Evolutionary conservation across 2,113 vertebrate species (phyloP).

Genomic region (Ia io): DNA sequence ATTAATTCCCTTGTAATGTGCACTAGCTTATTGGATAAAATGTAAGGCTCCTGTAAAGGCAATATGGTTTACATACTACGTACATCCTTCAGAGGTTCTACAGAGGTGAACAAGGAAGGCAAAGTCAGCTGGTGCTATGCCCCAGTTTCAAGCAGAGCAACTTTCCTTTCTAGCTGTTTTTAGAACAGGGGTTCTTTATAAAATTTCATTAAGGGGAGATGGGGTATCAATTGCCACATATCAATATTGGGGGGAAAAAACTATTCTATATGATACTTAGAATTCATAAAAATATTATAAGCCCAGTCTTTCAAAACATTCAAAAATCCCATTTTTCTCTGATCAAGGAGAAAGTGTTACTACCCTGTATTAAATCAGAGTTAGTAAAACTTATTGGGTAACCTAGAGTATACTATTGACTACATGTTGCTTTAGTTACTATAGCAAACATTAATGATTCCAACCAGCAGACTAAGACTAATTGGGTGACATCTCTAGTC

Average conservation of each 20-base stretch:
- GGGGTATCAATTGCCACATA: neutral
- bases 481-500: neutral
- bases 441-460: constrained; percentile 5
- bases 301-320: neutral
- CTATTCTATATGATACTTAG: neutral
- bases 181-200: neutral
- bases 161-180: neutral
- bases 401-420: neutral
- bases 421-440: neutral
- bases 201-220: neutral
- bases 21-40: neutral
- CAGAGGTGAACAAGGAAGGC: neutral
- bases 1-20: no score
- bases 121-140: neutral
- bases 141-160: neutral
- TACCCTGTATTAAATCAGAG: constrained; percentile 1
- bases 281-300: constrained; percentile 1
- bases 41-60: neutral
- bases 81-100: neutral
- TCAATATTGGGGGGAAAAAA: neutral
- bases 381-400: neutral
- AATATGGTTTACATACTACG: neutral
- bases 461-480: neutral
- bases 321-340: neutral
- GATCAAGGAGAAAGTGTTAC: neutral